Conservation (phyloP, 2,113 vertebrate genomes). For the Pithys albifrons region DNA sequence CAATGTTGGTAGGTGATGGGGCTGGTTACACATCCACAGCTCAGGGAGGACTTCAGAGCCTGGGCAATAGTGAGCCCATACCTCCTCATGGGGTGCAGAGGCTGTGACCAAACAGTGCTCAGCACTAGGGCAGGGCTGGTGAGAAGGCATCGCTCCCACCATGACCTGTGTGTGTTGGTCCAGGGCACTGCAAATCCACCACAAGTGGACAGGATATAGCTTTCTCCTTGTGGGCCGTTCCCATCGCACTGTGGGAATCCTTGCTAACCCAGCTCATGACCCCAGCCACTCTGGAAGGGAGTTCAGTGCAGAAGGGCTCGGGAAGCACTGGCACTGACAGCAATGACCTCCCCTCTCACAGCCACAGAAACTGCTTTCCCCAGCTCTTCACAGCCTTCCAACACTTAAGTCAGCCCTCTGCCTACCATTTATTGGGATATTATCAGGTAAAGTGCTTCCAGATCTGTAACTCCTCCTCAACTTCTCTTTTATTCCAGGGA, state of each 20-base stretch:
- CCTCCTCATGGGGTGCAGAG: fast-evolving
- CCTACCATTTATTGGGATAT: neutral
- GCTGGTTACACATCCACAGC: neutral
- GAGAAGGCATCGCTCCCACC: neutral
- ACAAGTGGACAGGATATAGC: neutral
- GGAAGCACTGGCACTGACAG: neutral
- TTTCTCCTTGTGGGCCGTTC: neutral
- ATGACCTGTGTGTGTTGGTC: fast-evolving
- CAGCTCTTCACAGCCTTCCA: neutral
- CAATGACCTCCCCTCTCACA: neutral
- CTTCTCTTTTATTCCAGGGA: constrained; percentile 76
- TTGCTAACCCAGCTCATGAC: neutral
- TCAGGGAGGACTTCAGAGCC: neutral
- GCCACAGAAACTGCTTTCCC: neutral
- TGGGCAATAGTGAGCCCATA: neutral
- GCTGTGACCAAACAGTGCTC: neutral
- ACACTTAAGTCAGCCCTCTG: neutral
- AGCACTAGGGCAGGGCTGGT: neutral
- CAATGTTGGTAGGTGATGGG: constrained; percentile 86
- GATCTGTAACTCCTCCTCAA: neutral
- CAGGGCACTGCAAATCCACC: fast-evolving
- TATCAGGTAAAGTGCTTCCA: neutral
- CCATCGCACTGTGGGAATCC: fast-evolving
- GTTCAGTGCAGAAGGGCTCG: neutral
- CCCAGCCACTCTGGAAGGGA: neutral